These are phyloP conservation scores for Lucifuga dentata DNA, from an alignment of 2,113 vertebrate species.

Conservation along the genomic window DNA sequence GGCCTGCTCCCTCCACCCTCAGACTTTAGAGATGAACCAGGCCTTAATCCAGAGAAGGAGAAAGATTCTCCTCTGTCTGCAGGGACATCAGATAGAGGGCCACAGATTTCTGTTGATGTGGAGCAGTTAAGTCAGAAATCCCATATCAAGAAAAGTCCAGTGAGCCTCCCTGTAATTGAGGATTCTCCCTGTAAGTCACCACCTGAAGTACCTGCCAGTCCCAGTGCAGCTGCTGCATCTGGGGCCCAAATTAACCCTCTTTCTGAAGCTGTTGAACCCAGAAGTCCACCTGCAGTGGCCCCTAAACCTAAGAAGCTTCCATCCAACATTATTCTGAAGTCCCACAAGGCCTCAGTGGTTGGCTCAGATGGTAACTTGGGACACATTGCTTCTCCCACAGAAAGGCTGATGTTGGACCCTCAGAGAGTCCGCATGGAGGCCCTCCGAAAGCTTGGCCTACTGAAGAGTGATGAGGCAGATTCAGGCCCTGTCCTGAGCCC, in stretches of 20 bases:
- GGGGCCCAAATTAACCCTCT: background rate
- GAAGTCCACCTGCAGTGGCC: conserved; percentile 85
- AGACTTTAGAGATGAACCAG: conserved; percentile 81
- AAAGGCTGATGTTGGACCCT: conserved; percentile 56
- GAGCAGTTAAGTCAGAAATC: conserved; percentile 58
- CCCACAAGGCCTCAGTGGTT: conserved; percentile 70
- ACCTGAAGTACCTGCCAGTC: conserved; percentile 1
- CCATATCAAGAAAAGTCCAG: conserved; percentile 47
- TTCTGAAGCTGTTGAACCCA: conserved; percentile 52
- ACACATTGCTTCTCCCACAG: conserved; percentile 20
- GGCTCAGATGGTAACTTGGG: conserved; percentile 20
- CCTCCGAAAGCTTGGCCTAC: conserved; percentile 89
- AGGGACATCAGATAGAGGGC: background rate
- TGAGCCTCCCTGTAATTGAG: background rate
- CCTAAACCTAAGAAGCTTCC: conserved; percentile 91
- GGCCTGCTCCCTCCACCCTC: conserved; percentile 80
- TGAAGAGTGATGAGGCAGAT: conserved; percentile 73
- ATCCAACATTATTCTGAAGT: conserved; percentile 89
- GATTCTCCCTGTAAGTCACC: conserved; percentile 8
- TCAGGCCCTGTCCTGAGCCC: conserved; percentile 47
- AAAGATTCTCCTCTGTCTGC: background rate
- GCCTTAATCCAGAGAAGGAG: background rate
- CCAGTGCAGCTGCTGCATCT: background rate
- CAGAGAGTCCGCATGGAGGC: conserved; percentile 86
- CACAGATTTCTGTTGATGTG: conserved; percentile 27